Conservation (phyloP, 2,797 vertebrate species). For the Gadopsis marmoratus region DNA sequence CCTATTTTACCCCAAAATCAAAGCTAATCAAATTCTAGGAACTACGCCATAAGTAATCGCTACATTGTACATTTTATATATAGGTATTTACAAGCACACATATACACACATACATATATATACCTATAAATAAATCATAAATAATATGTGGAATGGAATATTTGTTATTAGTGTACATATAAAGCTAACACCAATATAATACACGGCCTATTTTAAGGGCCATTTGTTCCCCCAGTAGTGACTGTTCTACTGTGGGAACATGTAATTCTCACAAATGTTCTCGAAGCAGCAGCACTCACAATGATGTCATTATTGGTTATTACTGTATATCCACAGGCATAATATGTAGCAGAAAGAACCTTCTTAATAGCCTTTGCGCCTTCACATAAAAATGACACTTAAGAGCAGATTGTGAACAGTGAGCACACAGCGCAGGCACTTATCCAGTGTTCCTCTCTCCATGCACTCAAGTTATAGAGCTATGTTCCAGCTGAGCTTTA, state of each 20-base stretch:
- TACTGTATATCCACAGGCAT: conserved; percentile 20
- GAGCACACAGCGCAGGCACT: conserved; percentile 33
- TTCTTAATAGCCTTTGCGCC: conserved; percentile 10
- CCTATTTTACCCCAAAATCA: background rate
- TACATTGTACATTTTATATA: background rate
- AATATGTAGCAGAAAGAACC: conserved; percentile 29
- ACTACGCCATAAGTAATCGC: background rate
- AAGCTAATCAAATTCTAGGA: background rate
- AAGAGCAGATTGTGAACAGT: conserved; percentile 18
- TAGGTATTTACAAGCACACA: background rate
- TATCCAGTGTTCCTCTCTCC: conserved; percentile 33
- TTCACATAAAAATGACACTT: conserved; percentile 28
- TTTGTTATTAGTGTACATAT: background rate
- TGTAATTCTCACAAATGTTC: conserved; percentile 13
- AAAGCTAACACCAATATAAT: background rate
- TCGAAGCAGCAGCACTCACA: conserved; percentile 28
- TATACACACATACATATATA: background rate
- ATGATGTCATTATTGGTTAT: conserved; percentile 13
- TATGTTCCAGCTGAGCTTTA: conserved; percentile 40
- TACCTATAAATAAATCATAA: background rate
- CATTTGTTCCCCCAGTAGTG: background rate
- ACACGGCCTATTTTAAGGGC: background rate
- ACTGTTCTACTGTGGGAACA: background rate
- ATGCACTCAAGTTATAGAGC: conserved; percentile 31
- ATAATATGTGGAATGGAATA: background rate